Evolutionary conservation across 2,888 invertebrate genomes (phyloP).

Genomic region (Halocaridina rubra): DNA sequence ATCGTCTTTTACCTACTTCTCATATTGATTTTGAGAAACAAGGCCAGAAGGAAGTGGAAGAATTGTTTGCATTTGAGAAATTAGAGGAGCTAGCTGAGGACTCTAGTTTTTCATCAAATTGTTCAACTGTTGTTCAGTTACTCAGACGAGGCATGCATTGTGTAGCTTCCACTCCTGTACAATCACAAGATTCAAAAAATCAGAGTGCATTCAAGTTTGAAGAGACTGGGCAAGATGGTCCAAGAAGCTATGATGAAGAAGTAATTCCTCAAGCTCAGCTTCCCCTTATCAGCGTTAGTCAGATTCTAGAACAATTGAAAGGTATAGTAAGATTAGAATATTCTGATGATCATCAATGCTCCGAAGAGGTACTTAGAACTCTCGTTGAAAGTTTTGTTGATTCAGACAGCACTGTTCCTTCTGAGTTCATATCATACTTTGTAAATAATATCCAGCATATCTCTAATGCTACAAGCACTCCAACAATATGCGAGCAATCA

Average conservation of each 20-base stretch:
- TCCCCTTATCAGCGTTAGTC: background rate
- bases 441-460: background rate
- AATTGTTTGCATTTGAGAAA: constrained; percentile 53
- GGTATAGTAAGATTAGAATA: constrained; percentile 30
- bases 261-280: background rate
- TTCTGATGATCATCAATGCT: background rate
- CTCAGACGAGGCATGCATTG: constrained; percentile 32
- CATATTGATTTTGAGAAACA: constrained; percentile 10
- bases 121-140: constrained; percentile 49
- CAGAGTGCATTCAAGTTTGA: no score
- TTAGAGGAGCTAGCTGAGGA: constrained; percentile 56
- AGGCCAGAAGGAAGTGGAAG: constrained; percentile 13
- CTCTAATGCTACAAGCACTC: constrained; percentile 28
- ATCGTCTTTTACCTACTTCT: background rate
- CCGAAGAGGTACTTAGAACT: constrained; percentile 13
- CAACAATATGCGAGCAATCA: background rate
- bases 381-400: constrained; percentile 17
- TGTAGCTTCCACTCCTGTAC: constrained; percentile 38
- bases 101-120: constrained; percentile 59
- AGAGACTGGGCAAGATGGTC: no score
- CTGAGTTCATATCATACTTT: background rate
- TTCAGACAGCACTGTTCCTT: background rate
- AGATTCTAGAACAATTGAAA: constrained; percentile 28
- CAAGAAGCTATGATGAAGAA: no score
- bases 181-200: no score